These are phyloP conservation scores for Montipora foliosa DNA, from an alignment of 64 coral and sea anemone species.

Conservation along the genomic window DNA sequence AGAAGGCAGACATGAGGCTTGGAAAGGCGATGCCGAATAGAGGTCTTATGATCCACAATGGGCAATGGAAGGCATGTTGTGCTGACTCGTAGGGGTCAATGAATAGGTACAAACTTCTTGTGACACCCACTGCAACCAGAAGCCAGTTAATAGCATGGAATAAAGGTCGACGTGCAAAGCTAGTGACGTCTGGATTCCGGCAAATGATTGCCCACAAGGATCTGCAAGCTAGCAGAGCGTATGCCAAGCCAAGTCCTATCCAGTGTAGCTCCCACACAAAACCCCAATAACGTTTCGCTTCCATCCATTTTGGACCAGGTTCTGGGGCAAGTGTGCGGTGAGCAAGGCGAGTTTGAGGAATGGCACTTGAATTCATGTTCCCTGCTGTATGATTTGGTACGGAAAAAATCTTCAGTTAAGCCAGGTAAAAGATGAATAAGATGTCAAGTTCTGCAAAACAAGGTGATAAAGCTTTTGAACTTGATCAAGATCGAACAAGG, in stretches of 20 bases:
- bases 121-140: slow-evolving; percentile 39
- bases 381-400: neutral
- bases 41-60: slow-evolving; percentile 48
- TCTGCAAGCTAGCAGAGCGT: slow-evolving; percentile 55
- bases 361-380: neutral
- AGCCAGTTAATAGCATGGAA: slow-evolving; percentile 69
- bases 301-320: slow-evolving; percentile 70
- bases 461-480: neutral
- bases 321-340: slow-evolving; percentile 9
- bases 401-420: neutral
- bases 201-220: slow-evolving; percentile 39
- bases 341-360: too few species aligned
- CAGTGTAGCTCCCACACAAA: slow-evolving; percentile 66
- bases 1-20: slow-evolving; percentile 74
- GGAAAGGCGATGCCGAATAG: slow-evolving; percentile 81
- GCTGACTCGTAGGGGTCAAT: slow-evolving; percentile 78
- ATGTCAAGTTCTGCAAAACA: neutral
- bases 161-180: slow-evolving; percentile 31
- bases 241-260: slow-evolving; percentile 69
- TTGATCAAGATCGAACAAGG: neutral
- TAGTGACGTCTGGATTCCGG: neutral
- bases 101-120: slow-evolving; percentile 61
- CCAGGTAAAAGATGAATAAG: neutral
- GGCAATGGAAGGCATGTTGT: slow-evolving; percentile 27
- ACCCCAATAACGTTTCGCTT: slow-evolving; percentile 69